Conservation (phyloP, 2,888 invertebrate species). For the Portevinia maculata region DNA sequence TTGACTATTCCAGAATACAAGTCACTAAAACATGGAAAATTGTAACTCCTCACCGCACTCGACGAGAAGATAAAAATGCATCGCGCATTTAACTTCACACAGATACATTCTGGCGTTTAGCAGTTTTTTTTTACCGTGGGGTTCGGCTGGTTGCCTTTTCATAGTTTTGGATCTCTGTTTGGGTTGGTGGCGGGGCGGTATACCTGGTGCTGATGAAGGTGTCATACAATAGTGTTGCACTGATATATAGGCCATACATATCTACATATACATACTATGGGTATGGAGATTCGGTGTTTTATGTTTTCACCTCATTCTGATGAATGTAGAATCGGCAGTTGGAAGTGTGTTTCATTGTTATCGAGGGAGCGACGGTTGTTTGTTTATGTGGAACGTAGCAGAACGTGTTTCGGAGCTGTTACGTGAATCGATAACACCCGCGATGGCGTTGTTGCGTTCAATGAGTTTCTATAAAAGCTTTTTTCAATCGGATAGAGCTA, state of each 20-base stretch:
- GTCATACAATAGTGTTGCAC: conserved; percentile 16
- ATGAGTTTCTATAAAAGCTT: conserved; percentile 36
- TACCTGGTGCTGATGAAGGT: conserved; percentile 7
- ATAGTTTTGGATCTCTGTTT: neutral
- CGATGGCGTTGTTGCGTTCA: conserved; percentile 44
- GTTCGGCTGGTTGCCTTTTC: neutral
- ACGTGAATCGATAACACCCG: conserved; percentile 56
- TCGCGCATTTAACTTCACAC: conserved; percentile 40
- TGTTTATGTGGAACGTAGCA: conserved; percentile 63
- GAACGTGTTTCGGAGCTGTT: conserved; percentile 50
- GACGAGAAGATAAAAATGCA: conserved; percentile 45
- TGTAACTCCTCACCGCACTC: conserved; percentile 39
- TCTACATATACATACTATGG: neutral
- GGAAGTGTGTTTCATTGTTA: conserved; percentile 59
- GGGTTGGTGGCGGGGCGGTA: neutral
- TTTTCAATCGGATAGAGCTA: conserved; percentile 20
- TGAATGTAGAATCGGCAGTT: conserved; percentile 51
- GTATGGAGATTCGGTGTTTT: conserved; percentile 24
- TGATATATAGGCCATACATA: conserved; percentile 20
- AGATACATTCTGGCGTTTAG: conserved; percentile 30
- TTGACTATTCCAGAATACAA: conserved; percentile 65
- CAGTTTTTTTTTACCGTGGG: neutral
- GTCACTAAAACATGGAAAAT: conserved; percentile 63
- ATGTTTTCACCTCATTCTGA: conserved; percentile 55
- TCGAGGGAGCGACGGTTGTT: conserved; percentile 28